Percentiles rank a stretch among this genome's conserved stretches.
These are phyloP conservation scores for Rhogogaster chlorosoma DNA, from an alignment of 2,888 invertebrate genomes.

Conservation along the genomic window DNA sequence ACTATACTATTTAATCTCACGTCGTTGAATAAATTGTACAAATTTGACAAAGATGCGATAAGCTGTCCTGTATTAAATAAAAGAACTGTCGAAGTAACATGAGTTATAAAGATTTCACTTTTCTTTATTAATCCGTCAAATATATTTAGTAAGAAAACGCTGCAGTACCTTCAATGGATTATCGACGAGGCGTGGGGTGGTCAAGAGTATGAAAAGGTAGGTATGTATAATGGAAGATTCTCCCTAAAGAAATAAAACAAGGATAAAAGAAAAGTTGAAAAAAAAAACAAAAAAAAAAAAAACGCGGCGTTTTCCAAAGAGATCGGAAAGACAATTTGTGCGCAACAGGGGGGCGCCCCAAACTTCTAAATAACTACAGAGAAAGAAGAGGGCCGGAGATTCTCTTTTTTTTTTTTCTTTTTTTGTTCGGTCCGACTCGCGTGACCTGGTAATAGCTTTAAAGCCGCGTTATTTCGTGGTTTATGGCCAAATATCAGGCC, in stretches of 20 bases:
- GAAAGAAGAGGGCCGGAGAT: conserved; percentile 11
- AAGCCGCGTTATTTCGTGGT: conserved; percentile 47
- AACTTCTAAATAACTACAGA: conserved; percentile 44
- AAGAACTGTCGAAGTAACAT: background rate
- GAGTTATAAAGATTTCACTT: background rate
- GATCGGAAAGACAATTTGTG: conserved; percentile 50
- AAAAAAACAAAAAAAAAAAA: background rate
- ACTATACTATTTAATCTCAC: background rate
- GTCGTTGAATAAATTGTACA: background rate
- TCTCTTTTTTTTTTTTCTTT: background rate
- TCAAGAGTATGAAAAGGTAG: background rate
- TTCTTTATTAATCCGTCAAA: background rate
- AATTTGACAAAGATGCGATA: too few species aligned
- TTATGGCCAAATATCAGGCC: conserved; percentile 46
- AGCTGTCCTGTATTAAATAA: too few species aligned
- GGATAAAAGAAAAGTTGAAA: background rate
- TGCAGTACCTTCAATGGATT: conserved; percentile 4
- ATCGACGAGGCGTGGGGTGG: conserved; percentile 12
- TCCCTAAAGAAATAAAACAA: background rate
- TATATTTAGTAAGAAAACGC: background rate
- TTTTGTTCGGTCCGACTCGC: conserved; percentile 19
- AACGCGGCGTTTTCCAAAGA: conserved; percentile 32
- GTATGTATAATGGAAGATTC: background rate
- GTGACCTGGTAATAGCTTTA: conserved; percentile 47
- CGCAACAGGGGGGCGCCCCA: conserved; percentile 44